Conservation (phyloP, 2,797 vertebrate genomes). For the Notolepis coatsorum region DNA sequence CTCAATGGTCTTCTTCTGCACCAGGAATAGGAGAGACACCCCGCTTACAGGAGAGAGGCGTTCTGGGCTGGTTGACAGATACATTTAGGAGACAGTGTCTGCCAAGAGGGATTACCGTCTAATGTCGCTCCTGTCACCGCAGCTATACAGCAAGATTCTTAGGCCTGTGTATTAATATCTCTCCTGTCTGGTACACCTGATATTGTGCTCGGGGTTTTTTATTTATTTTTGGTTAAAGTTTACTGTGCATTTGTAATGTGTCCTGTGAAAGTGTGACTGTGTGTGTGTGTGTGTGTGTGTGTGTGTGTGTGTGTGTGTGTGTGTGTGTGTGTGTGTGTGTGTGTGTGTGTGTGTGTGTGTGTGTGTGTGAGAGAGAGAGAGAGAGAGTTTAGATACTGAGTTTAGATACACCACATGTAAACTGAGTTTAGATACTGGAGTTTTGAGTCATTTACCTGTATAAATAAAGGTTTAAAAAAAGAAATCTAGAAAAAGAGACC, state of each 20-base stretch:
- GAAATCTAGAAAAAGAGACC: too few species aligned
- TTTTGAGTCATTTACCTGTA: too few species aligned
- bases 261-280: not conserved
- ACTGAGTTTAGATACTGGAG: too few species aligned
- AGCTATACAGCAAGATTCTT: not conserved
- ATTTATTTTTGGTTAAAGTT: too few species aligned
- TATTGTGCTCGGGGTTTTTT: not conserved
- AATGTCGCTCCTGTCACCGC: not conserved
- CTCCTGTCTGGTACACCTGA: constrained; percentile 19
- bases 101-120: constrained; percentile 14
- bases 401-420: too few species aligned
- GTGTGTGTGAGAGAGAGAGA: constrained; percentile 12
- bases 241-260: constrained; percentile 7
- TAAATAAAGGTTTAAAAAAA: too few species aligned
- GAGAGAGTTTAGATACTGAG: too few species aligned
- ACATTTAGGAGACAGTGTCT: constrained; percentile 26
- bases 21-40: not conserved
- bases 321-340: too few species aligned
- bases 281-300: not conserved
- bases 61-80: constrained; percentile 26
- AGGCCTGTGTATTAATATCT: not conserved
- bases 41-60: too few species aligned
- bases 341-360: too few species aligned
- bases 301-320: not conserved
- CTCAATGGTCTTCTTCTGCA: not conserved